Evolutionary conservation across 2,888 invertebrate species (phyloP).

Genomic region (Acheta domesticus): DNA sequence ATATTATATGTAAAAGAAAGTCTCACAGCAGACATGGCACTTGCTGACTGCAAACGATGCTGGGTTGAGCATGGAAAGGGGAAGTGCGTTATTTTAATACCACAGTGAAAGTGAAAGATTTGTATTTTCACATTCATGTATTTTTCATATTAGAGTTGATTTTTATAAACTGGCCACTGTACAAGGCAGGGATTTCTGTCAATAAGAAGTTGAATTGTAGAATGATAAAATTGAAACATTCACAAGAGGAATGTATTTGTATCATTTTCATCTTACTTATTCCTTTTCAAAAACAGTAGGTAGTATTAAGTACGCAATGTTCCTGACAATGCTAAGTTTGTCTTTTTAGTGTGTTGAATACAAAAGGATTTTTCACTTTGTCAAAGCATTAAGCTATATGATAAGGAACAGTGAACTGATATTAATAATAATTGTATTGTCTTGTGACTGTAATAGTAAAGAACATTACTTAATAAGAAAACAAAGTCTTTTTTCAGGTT

Average conservation of each 20-base stretch:
- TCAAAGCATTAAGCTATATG: background rate
- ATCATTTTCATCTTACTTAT: too few relatives aligned
- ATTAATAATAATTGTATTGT: background rate
- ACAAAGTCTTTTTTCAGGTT: background rate
- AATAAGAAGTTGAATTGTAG: too few relatives aligned
- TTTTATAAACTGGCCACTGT: too few relatives aligned
- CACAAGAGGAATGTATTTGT: too few relatives aligned
- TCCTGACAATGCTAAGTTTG: background rate
- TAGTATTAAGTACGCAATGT: background rate
- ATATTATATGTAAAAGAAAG: background rate
- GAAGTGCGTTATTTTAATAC: too few relatives aligned
- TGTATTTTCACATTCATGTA: too few relatives aligned
- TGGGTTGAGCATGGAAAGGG: background rate
- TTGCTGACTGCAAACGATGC: background rate
- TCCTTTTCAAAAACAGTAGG: background rate
- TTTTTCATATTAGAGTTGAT: too few relatives aligned
- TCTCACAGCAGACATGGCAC: conserved; percentile 7
- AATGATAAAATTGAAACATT: too few relatives aligned
- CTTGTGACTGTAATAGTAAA: background rate
- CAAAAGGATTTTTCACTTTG: background rate
- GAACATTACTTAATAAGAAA: background rate
- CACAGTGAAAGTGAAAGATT: too few relatives aligned
- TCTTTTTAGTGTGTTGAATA: too few relatives aligned
- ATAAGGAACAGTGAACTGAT: background rate
- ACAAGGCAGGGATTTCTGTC: too few relatives aligned